Evolutionary conservation across 2,797 vertebrate species (phyloP).

Genomic region (Rhodeus uyekii): DNA sequence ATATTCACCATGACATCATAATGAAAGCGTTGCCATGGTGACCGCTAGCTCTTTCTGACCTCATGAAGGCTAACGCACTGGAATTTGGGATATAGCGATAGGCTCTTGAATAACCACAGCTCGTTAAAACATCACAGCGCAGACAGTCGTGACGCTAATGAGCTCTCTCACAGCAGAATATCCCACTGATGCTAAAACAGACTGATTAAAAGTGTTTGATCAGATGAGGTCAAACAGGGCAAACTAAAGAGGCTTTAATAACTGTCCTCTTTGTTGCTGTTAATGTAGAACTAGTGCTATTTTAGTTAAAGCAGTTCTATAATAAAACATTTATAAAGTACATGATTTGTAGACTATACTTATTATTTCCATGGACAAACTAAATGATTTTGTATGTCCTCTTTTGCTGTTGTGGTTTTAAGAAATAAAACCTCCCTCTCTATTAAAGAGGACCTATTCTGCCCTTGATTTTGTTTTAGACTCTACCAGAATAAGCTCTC

Average conservation of each 20-base stretch:
- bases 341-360: no score
- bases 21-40: not conserved
- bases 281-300: not conserved
- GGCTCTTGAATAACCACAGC: not conserved
- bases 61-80: not conserved
- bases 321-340: no score
- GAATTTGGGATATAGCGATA: constrained; percentile 2
- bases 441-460: not conserved
- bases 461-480: not conserved
- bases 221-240: constrained; percentile 42
- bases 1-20: not conserved
- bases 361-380: no score
- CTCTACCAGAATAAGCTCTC: not conserved
- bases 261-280: not conserved
- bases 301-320: not conserved
- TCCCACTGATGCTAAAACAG: constrained; percentile 5
- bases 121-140: constrained; percentile 19
- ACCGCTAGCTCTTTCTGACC: constrained; percentile 4
- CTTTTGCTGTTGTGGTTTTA: no score
- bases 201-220: constrained; percentile 47
- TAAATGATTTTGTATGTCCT: no score
- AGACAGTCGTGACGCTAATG: not conserved
- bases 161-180: not conserved
- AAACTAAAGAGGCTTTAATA: constrained; percentile 34
- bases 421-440: no score